These are phyloP conservation scores for Ciconia boyciana DNA, from an alignment of 2,113 vertebrate species.

Conservation along the genomic window DNA sequence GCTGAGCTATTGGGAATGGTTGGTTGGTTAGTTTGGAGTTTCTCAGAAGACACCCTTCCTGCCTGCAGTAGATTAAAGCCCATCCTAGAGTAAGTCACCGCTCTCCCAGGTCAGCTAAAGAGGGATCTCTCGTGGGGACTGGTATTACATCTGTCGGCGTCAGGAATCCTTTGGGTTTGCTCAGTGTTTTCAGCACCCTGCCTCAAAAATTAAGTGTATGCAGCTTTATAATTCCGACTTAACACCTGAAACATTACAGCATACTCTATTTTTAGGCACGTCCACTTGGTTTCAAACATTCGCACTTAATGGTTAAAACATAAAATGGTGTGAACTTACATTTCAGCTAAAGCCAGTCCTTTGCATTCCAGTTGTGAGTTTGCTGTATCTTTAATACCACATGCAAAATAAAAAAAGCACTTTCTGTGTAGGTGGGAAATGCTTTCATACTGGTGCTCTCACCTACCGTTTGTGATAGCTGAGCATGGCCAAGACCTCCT, in stretches of 20 bases:
- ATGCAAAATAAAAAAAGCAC: background rate
- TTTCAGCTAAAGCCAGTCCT: background rate
- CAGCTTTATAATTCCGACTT: background rate
- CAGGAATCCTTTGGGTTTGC: background rate
- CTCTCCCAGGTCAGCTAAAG: background rate
- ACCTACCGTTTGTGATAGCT: background rate
- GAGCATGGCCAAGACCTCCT: background rate
- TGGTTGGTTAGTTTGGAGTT: background rate
- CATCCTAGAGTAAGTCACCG: background rate
- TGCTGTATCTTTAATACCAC: background rate
- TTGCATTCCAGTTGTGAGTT: background rate
- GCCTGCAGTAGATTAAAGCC: background rate
- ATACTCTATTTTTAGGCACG: background rate
- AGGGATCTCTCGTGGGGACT: accelerated
- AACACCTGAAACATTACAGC: background rate
- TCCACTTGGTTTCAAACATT: conserved; percentile 9
- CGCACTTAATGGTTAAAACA: background rate
- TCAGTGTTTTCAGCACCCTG: background rate
- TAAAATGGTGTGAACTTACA: background rate
- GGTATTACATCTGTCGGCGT: background rate
- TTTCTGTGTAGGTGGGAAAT: background rate
- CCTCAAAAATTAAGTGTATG: background rate
- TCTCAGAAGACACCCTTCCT: background rate
- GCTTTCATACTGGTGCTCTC: background rate
- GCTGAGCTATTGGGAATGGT: background rate